Evolutionary conservation across 1,140 invertebrate species (phyloP).

Genomic region (Drosophila azteca): DNA sequence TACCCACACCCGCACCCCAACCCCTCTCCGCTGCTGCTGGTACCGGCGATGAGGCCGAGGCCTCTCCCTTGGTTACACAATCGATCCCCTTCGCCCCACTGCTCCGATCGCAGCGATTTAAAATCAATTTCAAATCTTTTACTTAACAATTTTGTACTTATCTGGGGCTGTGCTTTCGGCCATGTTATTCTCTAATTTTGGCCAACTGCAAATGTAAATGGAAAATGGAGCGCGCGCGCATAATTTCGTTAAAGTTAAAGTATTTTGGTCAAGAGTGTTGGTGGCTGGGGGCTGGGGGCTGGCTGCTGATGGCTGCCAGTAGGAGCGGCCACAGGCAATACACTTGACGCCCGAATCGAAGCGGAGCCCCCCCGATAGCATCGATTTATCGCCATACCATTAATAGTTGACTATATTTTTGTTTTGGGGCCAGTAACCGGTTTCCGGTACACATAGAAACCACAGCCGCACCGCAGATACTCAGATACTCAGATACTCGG

Average conservation of each 20-base stretch:
- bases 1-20: no score
- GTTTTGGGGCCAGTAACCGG: conserved; percentile 73
- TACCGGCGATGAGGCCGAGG: no score
- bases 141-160: conserved; percentile 46
- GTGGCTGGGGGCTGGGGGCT: not conserved
- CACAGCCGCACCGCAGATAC: conserved; percentile 12
- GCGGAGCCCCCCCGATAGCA: conserved; percentile 33
- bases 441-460: conserved; percentile 46
- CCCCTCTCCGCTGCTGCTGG: no score
- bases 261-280: conserved; percentile 42
- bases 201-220: conserved; percentile 44
- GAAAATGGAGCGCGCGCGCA: conserved; percentile 62
- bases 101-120: conserved; percentile 30
- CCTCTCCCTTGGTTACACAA: conserved; percentile 46
- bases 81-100: conserved; percentile 12
- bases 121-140: conserved; percentile 71
- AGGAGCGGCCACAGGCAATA: conserved; percentile 66
- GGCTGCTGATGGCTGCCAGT: conserved; percentile 12
- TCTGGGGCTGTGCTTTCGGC: conserved; percentile 29
- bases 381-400: conserved; percentile 72
- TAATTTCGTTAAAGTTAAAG: conserved; percentile 33
- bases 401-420: conserved; percentile 74
- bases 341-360: conserved; percentile 44
- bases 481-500: not conserved
- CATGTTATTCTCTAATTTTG: conserved; percentile 68